Evolutionary conservation across 1,140 invertebrate genomes (phyloP).

Genomic region (Rhagoletis zephyria): DNA sequence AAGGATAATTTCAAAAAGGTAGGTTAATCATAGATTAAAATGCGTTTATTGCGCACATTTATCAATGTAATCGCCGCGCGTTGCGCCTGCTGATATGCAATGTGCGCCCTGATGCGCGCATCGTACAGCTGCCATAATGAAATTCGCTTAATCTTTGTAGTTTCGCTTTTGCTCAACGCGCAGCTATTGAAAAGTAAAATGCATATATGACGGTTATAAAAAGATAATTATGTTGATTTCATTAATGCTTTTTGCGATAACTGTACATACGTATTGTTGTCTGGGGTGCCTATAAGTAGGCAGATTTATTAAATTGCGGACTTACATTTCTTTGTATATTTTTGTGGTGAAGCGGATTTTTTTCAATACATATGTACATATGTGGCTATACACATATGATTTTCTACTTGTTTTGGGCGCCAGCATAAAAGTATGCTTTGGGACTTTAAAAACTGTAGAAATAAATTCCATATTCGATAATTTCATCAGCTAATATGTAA

Average conservation of each 20-base stretch:
- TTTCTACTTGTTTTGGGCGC: too few species aligned
- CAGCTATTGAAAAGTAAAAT: conserved; percentile 21
- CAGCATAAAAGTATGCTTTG: too few species aligned
- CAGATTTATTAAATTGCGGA: too few species aligned
- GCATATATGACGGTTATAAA: not conserved
- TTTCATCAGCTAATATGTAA: too few species aligned
- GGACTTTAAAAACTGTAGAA: too few species aligned
- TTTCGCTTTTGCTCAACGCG: not conserved
- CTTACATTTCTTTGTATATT: too few species aligned
- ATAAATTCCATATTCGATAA: too few species aligned
- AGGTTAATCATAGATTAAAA: conserved; percentile 51
- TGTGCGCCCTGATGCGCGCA: not conserved
- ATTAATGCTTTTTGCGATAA: not conserved
- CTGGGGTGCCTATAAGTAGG: too few species aligned
- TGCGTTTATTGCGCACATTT: conserved; percentile 44
- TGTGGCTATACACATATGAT: too few species aligned
- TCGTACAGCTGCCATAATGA: conserved; percentile 7
- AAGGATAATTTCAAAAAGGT: conserved; percentile 50
- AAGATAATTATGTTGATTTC: conserved; percentile 9
- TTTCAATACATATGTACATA: too few species aligned
- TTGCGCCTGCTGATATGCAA: conserved; percentile 20
- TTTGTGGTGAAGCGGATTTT: too few species aligned
- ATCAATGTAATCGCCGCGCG: conserved; percentile 4
- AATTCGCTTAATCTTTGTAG: not conserved
- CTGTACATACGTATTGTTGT: too few species aligned